phyloP scores from a whole-genome alignment of 2,113 vertebrate species.

The Platysternon megacephalum region DNA sequence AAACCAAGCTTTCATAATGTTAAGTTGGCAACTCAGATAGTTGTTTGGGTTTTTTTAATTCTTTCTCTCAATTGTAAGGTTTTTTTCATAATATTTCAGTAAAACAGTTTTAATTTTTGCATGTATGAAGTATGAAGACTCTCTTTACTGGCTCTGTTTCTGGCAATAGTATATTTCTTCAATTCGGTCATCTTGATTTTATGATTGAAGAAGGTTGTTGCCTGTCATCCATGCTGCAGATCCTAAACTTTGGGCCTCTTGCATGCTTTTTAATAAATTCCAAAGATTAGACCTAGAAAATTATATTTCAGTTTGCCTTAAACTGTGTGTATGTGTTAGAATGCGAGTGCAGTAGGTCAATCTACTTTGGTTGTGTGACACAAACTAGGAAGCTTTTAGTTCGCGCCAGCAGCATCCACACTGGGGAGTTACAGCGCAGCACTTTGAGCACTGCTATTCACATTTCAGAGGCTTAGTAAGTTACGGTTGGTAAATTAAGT shows the following conservation, averaged over 20 bases:
- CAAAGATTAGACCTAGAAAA: neutral
- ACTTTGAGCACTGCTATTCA: neutral
- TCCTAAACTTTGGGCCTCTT: neutral
- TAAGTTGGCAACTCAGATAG: neutral
- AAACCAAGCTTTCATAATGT: conserved; percentile 2
- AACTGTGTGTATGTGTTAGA: neutral
- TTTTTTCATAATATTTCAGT: neutral
- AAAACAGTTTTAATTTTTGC: neutral
- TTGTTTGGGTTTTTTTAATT: neutral
- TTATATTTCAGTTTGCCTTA: neutral
- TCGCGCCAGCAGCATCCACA: neutral
- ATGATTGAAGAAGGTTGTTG: neutral
- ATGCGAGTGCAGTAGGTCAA: no score
- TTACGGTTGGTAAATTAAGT: neutral
- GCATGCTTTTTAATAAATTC: neutral
- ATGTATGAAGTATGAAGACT: neutral
- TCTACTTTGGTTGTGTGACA: neutral
- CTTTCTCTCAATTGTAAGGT: neutral
- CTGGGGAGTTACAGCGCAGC: neutral
- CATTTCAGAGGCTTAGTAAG: neutral
- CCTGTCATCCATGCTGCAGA: neutral
- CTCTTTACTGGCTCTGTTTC: neutral
- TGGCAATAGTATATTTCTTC: neutral
- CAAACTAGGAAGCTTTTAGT: neutral
- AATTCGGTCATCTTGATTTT: neutral